Base-by-base conservation (phyloP, 2,888 invertebrate species). In the Chironomus riparius region DNA sequence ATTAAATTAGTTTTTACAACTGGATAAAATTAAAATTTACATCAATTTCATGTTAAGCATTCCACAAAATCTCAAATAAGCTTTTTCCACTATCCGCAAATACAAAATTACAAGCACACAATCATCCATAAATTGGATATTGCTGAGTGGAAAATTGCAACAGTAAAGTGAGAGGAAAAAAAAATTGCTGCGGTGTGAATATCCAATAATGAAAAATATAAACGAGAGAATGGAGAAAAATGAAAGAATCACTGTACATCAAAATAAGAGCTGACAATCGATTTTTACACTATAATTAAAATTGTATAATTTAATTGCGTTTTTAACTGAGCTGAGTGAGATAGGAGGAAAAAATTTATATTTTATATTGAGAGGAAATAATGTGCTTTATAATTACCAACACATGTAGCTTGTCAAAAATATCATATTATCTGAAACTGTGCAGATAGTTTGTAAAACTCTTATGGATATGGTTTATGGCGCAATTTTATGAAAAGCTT, bases 281-380 rank as follows among this genome's bases (percentile, higher is more conserved):
- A 71, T 71, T 71, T 71, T 56, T 71, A 71, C 71, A 71, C 12
- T n/a, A 71, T 71, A 71, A 71, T 71, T 71, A 71, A 71, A 71
- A 71, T 47, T 38, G 68, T 71, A 71, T 61, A 71, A 71, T 71
- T 71, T 71, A 71, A 71, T 71, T 71, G 71, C 24, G 48, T 12
- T 15, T 24, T 15, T 5, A 56, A 56, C 18, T 7, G 13, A n/a
- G n/a, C 15, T 56, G n/a, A 12, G 13, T n/a, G 21, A 65, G 21
- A 65, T 22, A 65, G 12, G 50, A 50, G 12, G 1, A 38, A 38
- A 28, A 48, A 50, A 50, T 15, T 15, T 50, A 38, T 38, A 38
- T 38, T 38, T 38, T 38, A 38, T 38, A 38, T 50, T 56, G 15
- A 15, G 38, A 38, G 38, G 38, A 38, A 38, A 38, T 38, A 10